Base-by-base conservation (phyloP, 1,140 invertebrate species). In the Hermatobates lingyangjiaoensis region DNA sequence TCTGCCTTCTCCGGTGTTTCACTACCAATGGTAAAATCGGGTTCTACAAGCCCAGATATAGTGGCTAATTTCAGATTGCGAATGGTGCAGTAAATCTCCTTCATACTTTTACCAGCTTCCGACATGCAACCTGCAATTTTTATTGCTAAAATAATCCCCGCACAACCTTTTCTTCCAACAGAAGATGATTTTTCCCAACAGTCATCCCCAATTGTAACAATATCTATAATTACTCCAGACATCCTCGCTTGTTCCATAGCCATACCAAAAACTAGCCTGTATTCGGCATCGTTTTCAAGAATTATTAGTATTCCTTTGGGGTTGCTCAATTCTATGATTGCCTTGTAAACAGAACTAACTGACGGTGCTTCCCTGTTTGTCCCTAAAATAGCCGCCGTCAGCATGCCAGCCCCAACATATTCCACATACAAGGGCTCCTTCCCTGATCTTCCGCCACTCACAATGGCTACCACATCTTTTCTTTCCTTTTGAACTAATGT, bases 401-500 rank as follows among this genome's bases (percentile, higher is more conserved):
- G 59, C 71, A 82, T 74, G 24, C 81, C 81, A 58, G 62, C 57
- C 0, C 81, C 82, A 42, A 84, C 75, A 63, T 72, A 82, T 28
- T 79, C 73, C 54, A 68, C 70, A 54, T 68, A 64, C 56, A 68
- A 66, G 24, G 80, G 79, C 64, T 83, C 80, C 63, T 81, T 77
- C 14, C 79, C 80, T 15, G 70, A 71, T 30, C 73, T 72, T 25
- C 81, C 80, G 20, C 81, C 82, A 55, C 71, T 72, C 26, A 84
- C 61, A 25, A 84, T 56, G 48, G 70, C 68, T 10, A 82, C 79
- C 59, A 71, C 66, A 15, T 46, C 21, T 20, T n/a, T 46, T 10
- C 38, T n/a, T 20, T 52, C 45, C 20, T 26, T 47, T 7, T 15
- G 14, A 14, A 26, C 3, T n/a, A 27, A 2, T n/a, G 26, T 42